Evolutionary conservation across 2,797 vertebrate species (phyloP).

Genomic region (Halcyon smyrnensis): DNA sequence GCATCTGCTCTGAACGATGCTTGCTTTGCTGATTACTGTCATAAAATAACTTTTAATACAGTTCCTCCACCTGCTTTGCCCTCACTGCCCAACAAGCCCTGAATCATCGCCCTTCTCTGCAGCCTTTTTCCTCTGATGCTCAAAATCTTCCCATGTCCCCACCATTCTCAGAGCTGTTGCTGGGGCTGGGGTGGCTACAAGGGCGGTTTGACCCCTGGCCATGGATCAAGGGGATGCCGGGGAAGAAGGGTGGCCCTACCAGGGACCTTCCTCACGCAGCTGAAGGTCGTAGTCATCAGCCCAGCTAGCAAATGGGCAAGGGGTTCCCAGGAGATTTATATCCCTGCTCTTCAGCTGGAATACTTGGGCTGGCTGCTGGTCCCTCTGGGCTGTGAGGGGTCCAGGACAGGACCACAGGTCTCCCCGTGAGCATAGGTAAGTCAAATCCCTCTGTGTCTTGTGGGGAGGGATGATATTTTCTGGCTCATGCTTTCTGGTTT

Average conservation of each 20-base stretch:
- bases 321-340: background rate
- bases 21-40: background rate
- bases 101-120: background rate
- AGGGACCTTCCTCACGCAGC: background rate
- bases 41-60: background rate
- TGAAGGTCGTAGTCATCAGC: background rate
- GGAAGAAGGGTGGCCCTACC: background rate
- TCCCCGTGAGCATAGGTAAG: accelerated
- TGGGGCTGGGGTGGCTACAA: accelerated
- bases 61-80: accelerated
- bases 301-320: background rate
- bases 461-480: background rate
- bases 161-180: accelerated
- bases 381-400: background rate
- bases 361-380: background rate
- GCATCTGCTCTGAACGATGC: background rate
- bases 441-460: background rate
- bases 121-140: background rate
- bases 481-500: background rate
- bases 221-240: accelerated
- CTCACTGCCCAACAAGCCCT: accelerated
- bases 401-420: accelerated
- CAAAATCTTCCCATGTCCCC: background rate
- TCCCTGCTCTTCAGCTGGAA: no score
- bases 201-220: background rate